A percentile compares a stretch with the other conserved stretches of the same genome.
Conservation (phyloP, 2,888 invertebrate genomes). For the Geophilus truncorum region DNA sequence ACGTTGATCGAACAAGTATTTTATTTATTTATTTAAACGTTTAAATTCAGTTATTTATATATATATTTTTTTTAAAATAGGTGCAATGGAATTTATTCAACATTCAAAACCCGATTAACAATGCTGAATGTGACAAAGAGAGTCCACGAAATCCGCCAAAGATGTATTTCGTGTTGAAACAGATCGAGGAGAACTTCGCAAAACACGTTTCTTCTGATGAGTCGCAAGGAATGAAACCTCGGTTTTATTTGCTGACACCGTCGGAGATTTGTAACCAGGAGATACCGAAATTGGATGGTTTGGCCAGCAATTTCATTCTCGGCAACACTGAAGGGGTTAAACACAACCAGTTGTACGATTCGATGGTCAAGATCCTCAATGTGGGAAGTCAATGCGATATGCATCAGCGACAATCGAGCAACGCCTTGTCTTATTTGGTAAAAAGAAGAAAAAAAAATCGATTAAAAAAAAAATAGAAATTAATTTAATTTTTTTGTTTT, state of each 20-base stretch:
- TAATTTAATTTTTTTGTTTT: background rate
- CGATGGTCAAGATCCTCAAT: constrained; percentile 73
- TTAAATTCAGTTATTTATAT: background rate
- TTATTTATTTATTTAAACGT: background rate
- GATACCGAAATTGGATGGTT: constrained; percentile 78
- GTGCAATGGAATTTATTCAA: constrained; percentile 74
- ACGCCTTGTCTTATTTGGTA: constrained; percentile 44
- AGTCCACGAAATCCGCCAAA: constrained; percentile 28
- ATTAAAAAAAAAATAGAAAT: no score
- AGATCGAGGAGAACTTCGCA: constrained; percentile 66
- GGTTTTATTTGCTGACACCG: constrained; percentile 83
- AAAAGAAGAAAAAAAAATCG: constrained; percentile 33
- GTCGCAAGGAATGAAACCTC: constrained; percentile 66
- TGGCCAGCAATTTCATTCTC: constrained; percentile 86
- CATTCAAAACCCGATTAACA: constrained; percentile 35
- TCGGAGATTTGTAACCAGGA: constrained; percentile 65
- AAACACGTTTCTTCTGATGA: constrained; percentile 44
- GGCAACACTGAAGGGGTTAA: constrained; percentile 87
- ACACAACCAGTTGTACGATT: constrained; percentile 79
- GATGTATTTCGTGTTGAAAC: constrained; percentile 65
- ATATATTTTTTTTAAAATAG: constrained; percentile 45
- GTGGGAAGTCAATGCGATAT: constrained; percentile 63
- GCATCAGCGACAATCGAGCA: constrained; percentile 42
- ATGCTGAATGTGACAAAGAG: constrained; percentile 39
- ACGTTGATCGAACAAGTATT: constrained; percentile 78